A percentile compares a stretch with the other conserved stretches of the same genome.
phyloP scores from a whole-genome alignment of 2,797 vertebrate genomes.

The Cossypha caffra region DNA sequence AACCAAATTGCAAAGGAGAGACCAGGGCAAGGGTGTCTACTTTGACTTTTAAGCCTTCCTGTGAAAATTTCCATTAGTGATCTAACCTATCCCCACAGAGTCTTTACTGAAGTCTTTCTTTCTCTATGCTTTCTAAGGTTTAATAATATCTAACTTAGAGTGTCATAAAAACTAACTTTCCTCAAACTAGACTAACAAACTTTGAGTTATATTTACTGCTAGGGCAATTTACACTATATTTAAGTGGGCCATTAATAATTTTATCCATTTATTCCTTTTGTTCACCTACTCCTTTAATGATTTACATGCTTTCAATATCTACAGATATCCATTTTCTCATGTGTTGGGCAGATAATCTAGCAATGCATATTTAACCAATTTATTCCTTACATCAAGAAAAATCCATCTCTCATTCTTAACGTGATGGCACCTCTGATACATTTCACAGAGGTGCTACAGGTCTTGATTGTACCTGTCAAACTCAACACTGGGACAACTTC shows the following conservation, averaged over 20 bases:
- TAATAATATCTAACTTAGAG: not conserved
- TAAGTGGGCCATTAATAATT: not conserved
- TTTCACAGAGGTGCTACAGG: not conserved
- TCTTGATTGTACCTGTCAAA: not conserved
- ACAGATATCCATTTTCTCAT: not conserved
- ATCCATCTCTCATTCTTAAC: not conserved
- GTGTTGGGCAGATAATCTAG: not conserved
- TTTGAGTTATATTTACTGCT: not conserved
- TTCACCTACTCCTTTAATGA: not conserved
- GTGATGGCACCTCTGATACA: not conserved
- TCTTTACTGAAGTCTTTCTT: not conserved
- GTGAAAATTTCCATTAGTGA: not conserved
- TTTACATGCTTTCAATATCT: not conserved
- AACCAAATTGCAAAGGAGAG: not conserved
- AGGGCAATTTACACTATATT: not conserved
- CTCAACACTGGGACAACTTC: not conserved
- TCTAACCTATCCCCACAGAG: not conserved
- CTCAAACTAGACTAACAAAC: not conserved
- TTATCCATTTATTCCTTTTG: not conserved
- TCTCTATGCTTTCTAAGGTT: not conserved
- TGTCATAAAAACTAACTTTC: not conserved
- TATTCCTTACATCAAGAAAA: not conserved
- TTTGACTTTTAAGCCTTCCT: not conserved
- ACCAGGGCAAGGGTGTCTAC: not conserved
- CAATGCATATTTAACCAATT: not conserved